These are phyloP conservation scores for Leucophenga montana DNA, from an alignment of 2,888 invertebrate genomes.

Conservation along the genomic window DNA sequence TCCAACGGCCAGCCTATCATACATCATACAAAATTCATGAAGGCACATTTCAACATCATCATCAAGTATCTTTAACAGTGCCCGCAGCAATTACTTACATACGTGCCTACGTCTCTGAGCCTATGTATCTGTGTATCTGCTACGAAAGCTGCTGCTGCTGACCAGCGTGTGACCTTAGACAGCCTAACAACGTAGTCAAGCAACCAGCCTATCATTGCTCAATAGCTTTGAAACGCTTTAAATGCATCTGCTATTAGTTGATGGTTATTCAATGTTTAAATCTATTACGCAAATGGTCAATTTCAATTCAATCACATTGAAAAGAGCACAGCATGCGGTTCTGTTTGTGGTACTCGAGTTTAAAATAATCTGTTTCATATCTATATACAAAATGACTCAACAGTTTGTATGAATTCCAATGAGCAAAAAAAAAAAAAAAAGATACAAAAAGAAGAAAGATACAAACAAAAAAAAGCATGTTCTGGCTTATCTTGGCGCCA, in stretches of 20 bases:
- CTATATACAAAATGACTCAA: slow-evolving; percentile 53
- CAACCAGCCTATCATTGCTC: not conserved
- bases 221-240: not conserved
- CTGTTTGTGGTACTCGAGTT: slow-evolving; percentile 49
- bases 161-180: too few species aligned
- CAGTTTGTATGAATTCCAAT: slow-evolving; percentile 28
- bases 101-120: not conserved
- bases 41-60: slow-evolving; percentile 34
- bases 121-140: not conserved
- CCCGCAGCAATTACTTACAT: not conserved
- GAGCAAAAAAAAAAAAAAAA: slow-evolving; percentile 25
- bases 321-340: not conserved
- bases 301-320: slow-evolving; percentile 49
- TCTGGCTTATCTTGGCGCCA: slow-evolving; percentile 64
- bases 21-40: slow-evolving; percentile 62
- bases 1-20: slow-evolving; percentile 43
- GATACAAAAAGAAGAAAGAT: slow-evolving; percentile 14
- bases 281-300: slow-evolving; percentile 52
- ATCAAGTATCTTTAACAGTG: not conserved
- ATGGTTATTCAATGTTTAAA: slow-evolving; percentile 6
- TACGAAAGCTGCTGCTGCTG: slow-evolving; percentile 10
- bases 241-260: slow-evolving; percentile 4
- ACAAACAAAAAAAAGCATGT: slow-evolving; percentile 57
- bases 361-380: slow-evolving; percentile 55
- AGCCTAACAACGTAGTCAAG: not conserved